Evolutionary conservation across 2,888 invertebrate genomes (phyloP), one percentile per base, ranked within the genome.

Genomic region (Andrena hattorfiana): DNA sequence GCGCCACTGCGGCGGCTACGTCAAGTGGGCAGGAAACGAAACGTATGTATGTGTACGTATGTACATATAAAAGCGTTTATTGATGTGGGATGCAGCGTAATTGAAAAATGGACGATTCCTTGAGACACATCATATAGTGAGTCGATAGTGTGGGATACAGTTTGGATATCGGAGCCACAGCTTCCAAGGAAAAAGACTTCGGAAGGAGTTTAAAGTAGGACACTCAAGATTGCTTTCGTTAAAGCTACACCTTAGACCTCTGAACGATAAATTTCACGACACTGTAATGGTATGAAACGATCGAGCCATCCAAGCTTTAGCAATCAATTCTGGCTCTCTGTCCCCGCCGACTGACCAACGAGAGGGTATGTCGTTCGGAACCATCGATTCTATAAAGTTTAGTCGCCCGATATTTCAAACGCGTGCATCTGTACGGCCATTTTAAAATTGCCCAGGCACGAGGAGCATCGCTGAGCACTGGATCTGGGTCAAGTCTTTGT

Each of bases 391-490:
- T 77, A 78, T 86, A 76, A 86, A 86, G 78, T 87, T 87, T 86
- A 85, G 85, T 87, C 87, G 78, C 54, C 80, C 80, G 77, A 75
- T 87, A 87, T 85, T 85, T 86, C 84, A 87, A 63, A 59, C 77
- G 81, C 66, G 78, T 86, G 90, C 89, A 90, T 87, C 89, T 51
- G 86, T 49, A 81, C 80, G 69, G 56, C 60, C 60, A 67, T 78
- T 67, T 51, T 28, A 54, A 62, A 64, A 78, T 81, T 69, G 70
- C 51, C 51, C 73, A 32, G 54, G 60, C 48, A 56, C 67, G 59
- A 48, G 63, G 48, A 71, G 81, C 70, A 83, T 78, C 74, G 75
- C 75, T 60, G 68, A 67, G 63, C 64, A 63, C 54, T 49, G 77
- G 76, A 77, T 73, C 73, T 80, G 77, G 80, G 76, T 73, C 83